A percentile compares a stretch with the other conserved stretches of the same genome.
phyloP scores from a whole-genome alignment of 2,797 vertebrate genomes.

The Ambastaia sidthimunki region DNA sequence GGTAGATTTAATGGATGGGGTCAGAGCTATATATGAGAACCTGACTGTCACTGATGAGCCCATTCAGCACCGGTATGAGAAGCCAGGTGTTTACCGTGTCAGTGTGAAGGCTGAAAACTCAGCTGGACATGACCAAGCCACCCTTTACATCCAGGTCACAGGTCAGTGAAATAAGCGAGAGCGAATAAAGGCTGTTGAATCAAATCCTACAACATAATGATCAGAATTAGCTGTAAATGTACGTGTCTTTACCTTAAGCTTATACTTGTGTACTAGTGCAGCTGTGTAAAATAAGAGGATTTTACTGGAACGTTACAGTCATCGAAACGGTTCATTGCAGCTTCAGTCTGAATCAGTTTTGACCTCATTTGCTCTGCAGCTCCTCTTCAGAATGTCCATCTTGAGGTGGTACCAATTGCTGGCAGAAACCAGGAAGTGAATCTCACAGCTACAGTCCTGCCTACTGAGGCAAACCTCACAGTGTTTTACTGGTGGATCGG shows the following conservation, averaged over 20 bases:
- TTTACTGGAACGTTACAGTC: no score
- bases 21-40: conserved; percentile 89
- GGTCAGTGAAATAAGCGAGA: conserved; percentile 71
- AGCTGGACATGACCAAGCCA: conserved; percentile 86
- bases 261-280: no score
- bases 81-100: conserved; percentile 88
- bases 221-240: no score
- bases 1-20: conserved; percentile 92
- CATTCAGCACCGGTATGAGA: conserved; percentile 90
- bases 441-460: conserved; percentile 88
- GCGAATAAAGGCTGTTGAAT: not conserved
- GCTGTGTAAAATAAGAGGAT: no score
- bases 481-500: conserved; percentile 99
- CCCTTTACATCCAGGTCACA: conserved; percentile 91
- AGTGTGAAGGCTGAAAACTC: conserved; percentile 89
- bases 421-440: conserved; percentile 88
- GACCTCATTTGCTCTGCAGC: conserved; percentile 68
- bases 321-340: not conserved
- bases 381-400: conserved; percentile 90
- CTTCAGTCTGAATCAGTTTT: not conserved
- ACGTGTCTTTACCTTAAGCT: no score
- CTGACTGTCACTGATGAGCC: conserved; percentile 89
- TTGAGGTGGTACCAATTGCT: conserved; percentile 89
- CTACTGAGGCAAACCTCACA: conserved; percentile 86
- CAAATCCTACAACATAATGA: not conserved